phyloP scores from a whole-genome alignment of 2,888 invertebrate species.

The Cataglyphis albicans region DNA sequence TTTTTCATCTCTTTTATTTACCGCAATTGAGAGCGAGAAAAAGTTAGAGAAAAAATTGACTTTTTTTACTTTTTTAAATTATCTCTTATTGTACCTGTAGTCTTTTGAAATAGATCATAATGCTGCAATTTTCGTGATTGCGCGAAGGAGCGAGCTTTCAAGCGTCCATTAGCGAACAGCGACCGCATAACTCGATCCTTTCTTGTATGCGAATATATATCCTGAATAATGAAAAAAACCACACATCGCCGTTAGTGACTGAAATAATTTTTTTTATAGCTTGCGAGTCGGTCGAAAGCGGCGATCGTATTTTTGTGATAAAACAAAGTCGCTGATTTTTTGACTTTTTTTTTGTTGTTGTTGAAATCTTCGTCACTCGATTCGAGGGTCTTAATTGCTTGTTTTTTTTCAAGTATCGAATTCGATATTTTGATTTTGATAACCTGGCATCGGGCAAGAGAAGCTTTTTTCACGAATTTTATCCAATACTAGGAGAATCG shows the following conservation, averaged over 20 bases:
- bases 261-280: slow-evolving; percentile 26
- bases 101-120: background rate
- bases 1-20: background rate
- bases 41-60: background rate
- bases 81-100: background rate
- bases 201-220: background rate
- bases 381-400: slow-evolving; percentile 40
- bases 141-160: background rate
- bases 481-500: background rate
- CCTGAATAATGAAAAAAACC: background rate
- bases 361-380: slow-evolving; percentile 19
- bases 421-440: slow-evolving; percentile 41
- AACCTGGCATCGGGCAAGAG: background rate
- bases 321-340: slow-evolving; percentile 29
- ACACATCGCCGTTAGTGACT: background rate
- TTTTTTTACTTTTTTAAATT: background rate
- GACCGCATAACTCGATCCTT: background rate
- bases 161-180: background rate
- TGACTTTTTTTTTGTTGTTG: slow-evolving; percentile 40
- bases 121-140: background rate
- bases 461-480: slow-evolving; percentile 26
- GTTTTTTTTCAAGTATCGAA: slow-evolving; percentile 30
- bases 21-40: background rate
- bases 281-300: background rate
- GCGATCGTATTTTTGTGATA: slow-evolving; percentile 22